Base-by-base conservation (phyloP, 2,113 vertebrate species). In the Excalfactoria chinensis region DNA sequence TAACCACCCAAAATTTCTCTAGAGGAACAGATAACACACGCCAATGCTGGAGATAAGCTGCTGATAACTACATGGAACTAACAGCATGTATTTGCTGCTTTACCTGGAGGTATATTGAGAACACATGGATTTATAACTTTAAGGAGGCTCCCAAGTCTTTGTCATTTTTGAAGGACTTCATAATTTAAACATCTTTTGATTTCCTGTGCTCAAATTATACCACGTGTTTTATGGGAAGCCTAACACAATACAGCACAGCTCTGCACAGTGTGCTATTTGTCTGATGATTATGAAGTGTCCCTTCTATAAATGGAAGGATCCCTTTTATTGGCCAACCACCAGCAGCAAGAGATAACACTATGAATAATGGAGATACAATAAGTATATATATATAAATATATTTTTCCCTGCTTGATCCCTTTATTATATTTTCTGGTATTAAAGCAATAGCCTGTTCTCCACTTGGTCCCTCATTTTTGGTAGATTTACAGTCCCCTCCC, bases 221-320 rank as follows among this genome's bases (percentile, higher is more conserved):
- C 5, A 17, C 0, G 0, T 2, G 0, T 41, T 35, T 34, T 44
- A 53, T 34, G 41, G 73, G 44, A 28, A 77, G 35, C 60, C 44
- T 68, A 64, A 37, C 22, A 23, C 16, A 67, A 37, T 63, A 12
- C 25, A 83, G 64, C 55, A 75, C 26, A 66, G 35, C 23, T 62
- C 71, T 76, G 11, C 46, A 48, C 7, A 11, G 7, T 22, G 16
- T 25, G 35, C 16, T 22, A 8, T 48, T 89, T 62, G 62, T 81
- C 73, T 73, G 68, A 70, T 9, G 56, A 74, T 48, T 69, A n/a
- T 37, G 78, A 90, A 72, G 14, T 55, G 15, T 80, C 64, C 26
- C 23, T 21, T 79, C 43, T 86, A 17, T 81, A 81, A 84, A 43
- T 79, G 8, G 22, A 84, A 69, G 32, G 32, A 51, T 10, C 3